Conservation (phyloP, 2,888 invertebrate genomes). For the Andricus quercusramuli region DNA sequence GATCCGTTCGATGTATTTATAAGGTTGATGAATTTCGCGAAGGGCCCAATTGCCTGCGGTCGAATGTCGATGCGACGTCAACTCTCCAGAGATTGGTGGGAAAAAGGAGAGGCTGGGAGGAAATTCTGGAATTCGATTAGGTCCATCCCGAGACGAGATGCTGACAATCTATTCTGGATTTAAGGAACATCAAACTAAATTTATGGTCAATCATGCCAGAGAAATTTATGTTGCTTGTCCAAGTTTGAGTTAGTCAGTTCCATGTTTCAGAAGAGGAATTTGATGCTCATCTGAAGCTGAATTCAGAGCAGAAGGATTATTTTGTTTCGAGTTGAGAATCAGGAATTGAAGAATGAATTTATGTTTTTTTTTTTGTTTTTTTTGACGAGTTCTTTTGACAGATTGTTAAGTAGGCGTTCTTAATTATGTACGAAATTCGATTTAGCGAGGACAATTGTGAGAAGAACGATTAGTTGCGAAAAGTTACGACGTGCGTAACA, state of each 20-base stretch:
- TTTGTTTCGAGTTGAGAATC: background rate
- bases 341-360: background rate
- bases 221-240: slow-evolving; percentile 1
- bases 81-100: slow-evolving; percentile 7
- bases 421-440: slow-evolving; percentile 31
- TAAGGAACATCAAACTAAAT: slow-evolving; percentile 34
- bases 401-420: slow-evolving; percentile 7
- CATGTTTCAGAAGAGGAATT: background rate
- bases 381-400: background rate
- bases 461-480: slow-evolving; percentile 18
- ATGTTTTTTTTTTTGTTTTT: background rate
- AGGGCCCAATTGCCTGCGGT: slow-evolving; percentile 18
- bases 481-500: slow-evolving; percentile 44
- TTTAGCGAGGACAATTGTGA: slow-evolving; percentile 26
- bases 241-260: slow-evolving; percentile 13
- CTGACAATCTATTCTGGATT: slow-evolving; percentile 38
- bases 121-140: slow-evolving; percentile 33
- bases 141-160: slow-evolving; percentile 20
- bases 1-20: slow-evolving; percentile 36
- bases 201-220: slow-evolving; percentile 21
- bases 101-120: slow-evolving; percentile 28
- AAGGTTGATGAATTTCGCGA: slow-evolving; percentile 40
- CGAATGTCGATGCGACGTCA: slow-evolving; percentile 23
- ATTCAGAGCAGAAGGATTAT: too few species aligned
- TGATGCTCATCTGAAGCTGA: too few species aligned